phyloP scores from a whole-genome alignment of 2,888 invertebrate species.

The Dryadula phaetusa region DNA sequence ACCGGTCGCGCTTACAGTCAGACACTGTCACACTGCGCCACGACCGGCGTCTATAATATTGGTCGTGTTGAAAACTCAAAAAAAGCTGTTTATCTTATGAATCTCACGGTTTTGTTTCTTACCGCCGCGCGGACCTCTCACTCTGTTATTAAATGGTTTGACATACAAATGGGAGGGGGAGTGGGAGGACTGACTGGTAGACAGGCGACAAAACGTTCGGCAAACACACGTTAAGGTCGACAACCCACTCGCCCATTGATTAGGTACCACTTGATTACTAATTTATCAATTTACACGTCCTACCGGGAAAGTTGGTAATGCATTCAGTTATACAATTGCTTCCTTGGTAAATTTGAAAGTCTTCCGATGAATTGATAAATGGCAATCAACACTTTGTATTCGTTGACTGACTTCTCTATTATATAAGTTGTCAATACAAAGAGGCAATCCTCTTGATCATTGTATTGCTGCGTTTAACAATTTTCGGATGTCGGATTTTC shows the following conservation, averaged over 20 bases:
- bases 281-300: constrained; percentile 59
- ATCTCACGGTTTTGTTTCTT: constrained; percentile 10
- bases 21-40: too few species aligned
- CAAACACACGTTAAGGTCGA: constrained; percentile 72
- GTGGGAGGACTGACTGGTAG: constrained; percentile 82
- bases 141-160: constrained; percentile 53
- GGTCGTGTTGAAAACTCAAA: background rate
- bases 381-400: constrained; percentile 22
- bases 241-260: constrained; percentile 75
- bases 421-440: too few species aligned
- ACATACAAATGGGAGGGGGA: constrained; percentile 63
- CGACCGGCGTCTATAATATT: too few species aligned
- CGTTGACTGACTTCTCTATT: background rate
- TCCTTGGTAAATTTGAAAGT: constrained; percentile 38
- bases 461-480: too few species aligned
- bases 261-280: constrained; percentile 65
- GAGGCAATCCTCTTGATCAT: too few species aligned
- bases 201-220: constrained; percentile 60
- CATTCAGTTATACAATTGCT: constrained; percentile 36
- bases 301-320: constrained; percentile 50
- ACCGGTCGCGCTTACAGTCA: too few species aligned
- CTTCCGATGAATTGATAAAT: constrained; percentile 40
- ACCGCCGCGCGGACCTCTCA: constrained; percentile 41
- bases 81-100: constrained; percentile 7
- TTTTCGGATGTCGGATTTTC: too few species aligned